Evolutionary conservation across 2,888 invertebrate genomes (phyloP), one percentile per base, ranked within the genome.

Genomic region (Eristalis arbustorum): DNA sequence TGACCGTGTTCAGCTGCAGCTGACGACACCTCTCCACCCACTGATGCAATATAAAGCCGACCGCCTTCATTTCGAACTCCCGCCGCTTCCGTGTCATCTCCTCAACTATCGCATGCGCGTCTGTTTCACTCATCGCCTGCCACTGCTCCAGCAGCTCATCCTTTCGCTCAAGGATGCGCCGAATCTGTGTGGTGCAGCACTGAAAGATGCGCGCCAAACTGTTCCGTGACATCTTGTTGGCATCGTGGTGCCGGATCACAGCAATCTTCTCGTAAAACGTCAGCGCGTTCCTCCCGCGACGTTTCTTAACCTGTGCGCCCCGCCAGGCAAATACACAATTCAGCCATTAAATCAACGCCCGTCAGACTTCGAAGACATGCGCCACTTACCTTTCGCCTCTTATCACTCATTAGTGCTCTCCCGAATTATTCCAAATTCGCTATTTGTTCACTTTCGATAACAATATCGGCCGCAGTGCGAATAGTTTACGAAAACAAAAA

Each of bases 231-330:
- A 92, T 90, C 61, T 92, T 91, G 14, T 92, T 92, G 67, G 91
- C 91, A 67, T 92, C 92, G 71, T 92, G 91, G 72, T 92, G 91
- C 1, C 91, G 92, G 73, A 92, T 92, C 0, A 92, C 92, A 4
- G 92, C 92, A n/a, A 92, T 91, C 88, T 92, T 92, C 69, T 92
- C 92, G 85, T 92, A 92, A 34, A 92, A 91, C 13, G 92, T 92
- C 8, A 92, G 88, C 28, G 91, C 90, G 18, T 92, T 92, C 4
- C 92, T 91, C 66, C 91, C 92, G 74, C 91, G 92, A 22, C 91
- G 91, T 37, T 91, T 90, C 88, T 90, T 91, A 81, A 76, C 57
- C 90, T 90, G 40, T 2, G 14, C 3, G 25, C 28, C 34, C 0
- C 8, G 31, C 31, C n/a, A 5, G 5, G n/a, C 1, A n/a, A 64